phyloP scores from a whole-genome alignment of 2,888 invertebrate genomes.

The Steromphala cineraria region DNA sequence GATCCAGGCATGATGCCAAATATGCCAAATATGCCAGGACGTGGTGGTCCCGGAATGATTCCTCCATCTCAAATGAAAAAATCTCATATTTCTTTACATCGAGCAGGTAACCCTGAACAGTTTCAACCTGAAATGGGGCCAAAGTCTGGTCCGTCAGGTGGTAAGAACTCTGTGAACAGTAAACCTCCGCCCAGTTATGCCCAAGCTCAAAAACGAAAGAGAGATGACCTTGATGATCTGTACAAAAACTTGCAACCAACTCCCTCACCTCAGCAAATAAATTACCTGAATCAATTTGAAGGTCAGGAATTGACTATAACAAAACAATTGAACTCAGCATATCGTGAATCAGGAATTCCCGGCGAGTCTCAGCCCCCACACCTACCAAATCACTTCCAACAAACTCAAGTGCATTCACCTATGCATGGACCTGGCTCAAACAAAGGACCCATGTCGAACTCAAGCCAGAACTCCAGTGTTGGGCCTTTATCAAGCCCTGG shows the following conservation, averaged over 20 bases:
- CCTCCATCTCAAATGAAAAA: constrained; percentile 47
- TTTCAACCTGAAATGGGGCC: constrained; percentile 62
- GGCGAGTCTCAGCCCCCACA: constrained; percentile 47
- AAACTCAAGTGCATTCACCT: constrained; percentile 60
- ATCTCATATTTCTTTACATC: constrained; percentile 63
- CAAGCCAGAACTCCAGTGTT: constrained; percentile 66
- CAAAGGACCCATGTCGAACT: constrained; percentile 69
- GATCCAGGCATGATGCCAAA: constrained; percentile 48
- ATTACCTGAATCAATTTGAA: constrained; percentile 95
- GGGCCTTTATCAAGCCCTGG: constrained; percentile 59
- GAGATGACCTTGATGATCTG: constrained; percentile 83
- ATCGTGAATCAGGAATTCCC: constrained; percentile 64
- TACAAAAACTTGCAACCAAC: constrained; percentile 81
- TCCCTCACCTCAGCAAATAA: constrained; percentile 96
- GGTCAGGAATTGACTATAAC: constrained; percentile 97
- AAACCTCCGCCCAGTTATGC: constrained; percentile 75
- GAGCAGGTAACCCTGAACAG: constrained; percentile 73
- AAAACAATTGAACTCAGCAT: constrained; percentile 93
- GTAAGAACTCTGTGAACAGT: constrained; percentile 42
- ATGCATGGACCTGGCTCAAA: constrained; percentile 62
- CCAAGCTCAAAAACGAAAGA: constrained; percentile 71
- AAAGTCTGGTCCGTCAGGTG: constrained; percentile 27
- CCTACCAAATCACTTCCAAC: constrained; percentile 49
- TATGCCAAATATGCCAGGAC: constrained; percentile 37
- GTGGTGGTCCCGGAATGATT: constrained; percentile 39